Base-by-base conservation (phyloP, 1,140 invertebrate genomes). In the Megalopta genalis region DNA sequence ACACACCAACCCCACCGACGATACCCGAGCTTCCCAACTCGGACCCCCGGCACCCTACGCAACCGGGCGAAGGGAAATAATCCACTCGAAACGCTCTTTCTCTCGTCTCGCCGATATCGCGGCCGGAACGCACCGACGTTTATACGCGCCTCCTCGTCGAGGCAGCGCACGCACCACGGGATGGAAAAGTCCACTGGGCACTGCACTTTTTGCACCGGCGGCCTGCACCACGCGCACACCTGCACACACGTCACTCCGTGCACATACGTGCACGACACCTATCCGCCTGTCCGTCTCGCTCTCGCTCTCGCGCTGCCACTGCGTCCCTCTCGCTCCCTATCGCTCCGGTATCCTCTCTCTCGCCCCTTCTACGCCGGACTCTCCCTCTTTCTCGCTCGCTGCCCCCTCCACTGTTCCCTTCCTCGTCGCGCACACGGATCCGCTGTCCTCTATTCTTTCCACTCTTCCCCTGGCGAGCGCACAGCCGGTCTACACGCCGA, bases 141-240 rank as follows among this genome's bases (percentile, higher is more conserved):
- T 32, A 42, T 70, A 71, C 69, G 81, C 73, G 59, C 76, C 65
- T 67, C 54, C 46, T 82, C 52, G 42, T 14, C 42, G 42, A 46
- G 42, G 42, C 42, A 46, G 42, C 42, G 42, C 42, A 12, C 42
- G 42, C 42, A 46, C 73, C 72, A 63, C 66, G 62, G 46, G 76
- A 85, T 85, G 83, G 80, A 85, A 85, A 86, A 86, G 83, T 86
- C 84, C 74, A 81, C 82, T 77, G 83, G 67, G 62, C 79, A 81
- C 75, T 85, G 74, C 77, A 80, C 83, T 85, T 85, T 77, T 84
- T 85, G 70, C 75, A 77, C 75, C 72, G 65, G 76, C 75, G 63
- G 63, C 32, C 77, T 80, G 65, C 57, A 81, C 84, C 77, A 80
- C 80, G 81, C 78, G 70, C 80, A 86, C 75, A 83, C 83, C 59